These are phyloP conservation scores for Drosophila nr. perissopoda DNA, from an alignment of 2,888 invertebrate species.

Conservation along the genomic window DNA sequence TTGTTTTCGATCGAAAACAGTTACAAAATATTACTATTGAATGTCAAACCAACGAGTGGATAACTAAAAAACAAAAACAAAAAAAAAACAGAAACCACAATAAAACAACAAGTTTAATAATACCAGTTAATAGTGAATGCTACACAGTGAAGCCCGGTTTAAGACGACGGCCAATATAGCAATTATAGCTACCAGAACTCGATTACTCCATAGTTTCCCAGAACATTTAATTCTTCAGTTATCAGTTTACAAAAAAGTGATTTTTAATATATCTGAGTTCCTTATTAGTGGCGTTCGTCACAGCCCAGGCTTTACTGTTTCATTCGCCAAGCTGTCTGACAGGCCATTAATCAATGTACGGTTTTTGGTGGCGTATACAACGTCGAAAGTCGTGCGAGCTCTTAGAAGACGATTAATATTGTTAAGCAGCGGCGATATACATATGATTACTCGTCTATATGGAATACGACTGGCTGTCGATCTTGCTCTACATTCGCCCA, in stretches of 20 bases:
- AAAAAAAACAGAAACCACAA: slow-evolving; percentile 43
- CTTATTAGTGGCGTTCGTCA: slow-evolving; percentile 6
- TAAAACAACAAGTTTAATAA: slow-evolving; percentile 43
- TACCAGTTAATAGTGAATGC: slow-evolving; percentile 31
- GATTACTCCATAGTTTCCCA: not conserved
- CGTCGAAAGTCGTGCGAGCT: slow-evolving; percentile 29
- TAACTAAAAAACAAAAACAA: slow-evolving; percentile 15
- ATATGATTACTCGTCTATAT: slow-evolving; percentile 24
- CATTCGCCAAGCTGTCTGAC: slow-evolving; percentile 24
- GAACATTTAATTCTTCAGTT: not conserved
- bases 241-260: not conserved
- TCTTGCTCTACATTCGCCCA: slow-evolving; percentile 51
- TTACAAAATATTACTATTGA: slow-evolving; percentile 55
- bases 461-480: slow-evolving; percentile 29
- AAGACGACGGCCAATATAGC: not conserved
- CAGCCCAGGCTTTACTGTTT: slow-evolving; percentile 32
- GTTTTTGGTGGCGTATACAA: slow-evolving; percentile 17
- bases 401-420: slow-evolving; percentile 57
- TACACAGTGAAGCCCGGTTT: slow-evolving; percentile 43
- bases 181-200: not conserved
- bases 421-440: slow-evolving; percentile 14
- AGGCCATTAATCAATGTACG: slow-evolving; percentile 47
- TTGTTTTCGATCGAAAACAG: slow-evolving; percentile 64
- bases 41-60: slow-evolving; percentile 47
- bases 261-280: not conserved